phyloP scores from a whole-genome alignment of 2,113 vertebrate species.

The Aleadryas rufinucha region DNA sequence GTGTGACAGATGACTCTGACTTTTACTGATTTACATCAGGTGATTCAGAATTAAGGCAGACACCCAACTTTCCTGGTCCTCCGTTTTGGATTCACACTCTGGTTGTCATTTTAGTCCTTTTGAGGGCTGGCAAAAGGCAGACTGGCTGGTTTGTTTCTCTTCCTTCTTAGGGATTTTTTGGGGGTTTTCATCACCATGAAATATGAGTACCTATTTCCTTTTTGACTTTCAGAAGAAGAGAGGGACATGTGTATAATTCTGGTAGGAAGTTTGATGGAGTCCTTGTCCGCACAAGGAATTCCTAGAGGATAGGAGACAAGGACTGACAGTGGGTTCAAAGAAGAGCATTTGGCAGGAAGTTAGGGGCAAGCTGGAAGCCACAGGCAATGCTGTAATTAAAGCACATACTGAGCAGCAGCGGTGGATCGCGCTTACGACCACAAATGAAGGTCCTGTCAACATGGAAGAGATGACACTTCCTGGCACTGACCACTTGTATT shows the following conservation, averaged over 20 bases:
- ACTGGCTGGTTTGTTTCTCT: background rate
- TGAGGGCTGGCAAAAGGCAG: background rate
- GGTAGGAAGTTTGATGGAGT: background rate
- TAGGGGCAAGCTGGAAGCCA: background rate
- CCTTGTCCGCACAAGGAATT: background rate
- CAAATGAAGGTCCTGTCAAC: background rate
- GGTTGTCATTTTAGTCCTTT: background rate
- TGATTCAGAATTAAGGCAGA: background rate
- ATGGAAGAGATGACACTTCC: background rate
- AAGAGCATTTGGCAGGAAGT: background rate
- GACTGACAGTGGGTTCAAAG: background rate
- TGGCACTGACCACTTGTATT: background rate
- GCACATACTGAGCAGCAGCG: background rate
- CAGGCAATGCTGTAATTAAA: background rate
- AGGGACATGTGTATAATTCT: background rate
- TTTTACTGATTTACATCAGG: background rate
- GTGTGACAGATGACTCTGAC: background rate
- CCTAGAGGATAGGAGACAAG: background rate
- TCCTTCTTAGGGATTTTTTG: background rate
- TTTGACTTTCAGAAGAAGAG: background rate
- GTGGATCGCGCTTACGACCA: background rate
- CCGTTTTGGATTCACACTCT: background rate
- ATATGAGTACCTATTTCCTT: background rate
- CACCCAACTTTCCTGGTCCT: background rate
- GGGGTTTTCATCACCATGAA: background rate